Conservation (phyloP, 2,113 vertebrate genomes). For the Xyliphius kryptos region DNA sequence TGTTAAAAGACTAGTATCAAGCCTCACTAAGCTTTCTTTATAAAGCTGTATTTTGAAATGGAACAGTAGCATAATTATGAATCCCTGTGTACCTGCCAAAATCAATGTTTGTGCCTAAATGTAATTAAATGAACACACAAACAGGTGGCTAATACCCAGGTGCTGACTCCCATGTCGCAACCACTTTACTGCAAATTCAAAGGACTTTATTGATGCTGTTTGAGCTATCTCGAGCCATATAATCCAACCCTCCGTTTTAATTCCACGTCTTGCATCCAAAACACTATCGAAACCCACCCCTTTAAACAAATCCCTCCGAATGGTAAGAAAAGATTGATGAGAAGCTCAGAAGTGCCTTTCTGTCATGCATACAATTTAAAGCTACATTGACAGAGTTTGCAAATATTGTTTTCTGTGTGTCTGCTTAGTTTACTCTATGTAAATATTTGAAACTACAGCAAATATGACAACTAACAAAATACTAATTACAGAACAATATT, state of each 20-base stretch:
- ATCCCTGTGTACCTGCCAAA: neutral
- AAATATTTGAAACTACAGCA: too few relatives aligned
- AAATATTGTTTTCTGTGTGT: too few relatives aligned
- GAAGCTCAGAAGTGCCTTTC: too few relatives aligned
- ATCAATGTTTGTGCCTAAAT: neutral
- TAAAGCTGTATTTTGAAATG: neutral
- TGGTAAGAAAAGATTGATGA: too few relatives aligned
- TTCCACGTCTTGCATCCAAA: too few relatives aligned
- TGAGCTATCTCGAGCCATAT: neutral
- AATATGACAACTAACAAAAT: too few relatives aligned
- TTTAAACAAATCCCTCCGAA: too few relatives aligned
- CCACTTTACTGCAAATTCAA: neutral
- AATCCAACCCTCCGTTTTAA: too few relatives aligned
- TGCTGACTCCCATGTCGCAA: neutral
- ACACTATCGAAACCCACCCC: too few relatives aligned
- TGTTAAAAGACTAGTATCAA: neutral
- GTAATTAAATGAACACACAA: constrained; percentile 3
- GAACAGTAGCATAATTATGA: neutral
- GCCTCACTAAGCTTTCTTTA: neutral
- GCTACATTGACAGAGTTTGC: neutral
- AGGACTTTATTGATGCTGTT: neutral
- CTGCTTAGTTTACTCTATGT: too few relatives aligned
- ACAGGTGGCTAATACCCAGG: constrained; percentile 20
- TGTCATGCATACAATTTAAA: too few relatives aligned
- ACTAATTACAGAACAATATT: too few relatives aligned